Evolutionary conservation across 1,140 invertebrate species (phyloP), one percentile per base, ranked within the genome.

Genomic region (Triops longicaudatus): DNA sequence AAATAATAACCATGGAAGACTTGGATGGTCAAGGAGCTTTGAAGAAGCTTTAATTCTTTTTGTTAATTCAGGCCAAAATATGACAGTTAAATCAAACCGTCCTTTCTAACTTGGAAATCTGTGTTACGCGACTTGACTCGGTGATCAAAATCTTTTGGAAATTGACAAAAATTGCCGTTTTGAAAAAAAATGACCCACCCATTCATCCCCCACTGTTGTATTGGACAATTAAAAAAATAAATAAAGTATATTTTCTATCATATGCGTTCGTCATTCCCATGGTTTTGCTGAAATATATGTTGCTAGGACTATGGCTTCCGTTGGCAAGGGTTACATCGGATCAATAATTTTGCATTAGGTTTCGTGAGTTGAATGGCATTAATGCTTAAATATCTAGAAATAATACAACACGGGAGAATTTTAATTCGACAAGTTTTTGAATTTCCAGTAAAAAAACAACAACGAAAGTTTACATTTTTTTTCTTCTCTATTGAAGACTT

Each of bases 31-130:
- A 37, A 63, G 10, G 50, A 63, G 17, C 10, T 63, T 63, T 63
- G 50, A 63, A 63, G 22, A 22, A 63, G 50, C 22, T 22, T 63
- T n/a, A 63, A 63, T 22, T 17, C 50, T 10, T 63, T 63, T 63
- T 63, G 50, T n/a, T 22, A 63, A 17, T 22, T 63, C 22, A 63
- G 50, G 50, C 50, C 22, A 63, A 63, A 14, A 22, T 63, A 22
- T 17, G 50, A 63, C 50, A 63, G 50, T 63, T 63, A n/a, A 63
- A 63, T 63, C 50, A 63, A 63, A 63, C 50, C 50, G 50, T 63
- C 50, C 50, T 63, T 63, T 63, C 50, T 4, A 63, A 63, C 9
- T n/a, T 22, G 50, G 50, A 63, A 63, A 63, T 63, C 50, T 63
- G 14, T 63, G 22, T 63, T 63, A 63, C 10, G 50, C 22, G 50